Conservation (phyloP, 2,113 vertebrate genomes). For the Polypterus bichir region DNA sequence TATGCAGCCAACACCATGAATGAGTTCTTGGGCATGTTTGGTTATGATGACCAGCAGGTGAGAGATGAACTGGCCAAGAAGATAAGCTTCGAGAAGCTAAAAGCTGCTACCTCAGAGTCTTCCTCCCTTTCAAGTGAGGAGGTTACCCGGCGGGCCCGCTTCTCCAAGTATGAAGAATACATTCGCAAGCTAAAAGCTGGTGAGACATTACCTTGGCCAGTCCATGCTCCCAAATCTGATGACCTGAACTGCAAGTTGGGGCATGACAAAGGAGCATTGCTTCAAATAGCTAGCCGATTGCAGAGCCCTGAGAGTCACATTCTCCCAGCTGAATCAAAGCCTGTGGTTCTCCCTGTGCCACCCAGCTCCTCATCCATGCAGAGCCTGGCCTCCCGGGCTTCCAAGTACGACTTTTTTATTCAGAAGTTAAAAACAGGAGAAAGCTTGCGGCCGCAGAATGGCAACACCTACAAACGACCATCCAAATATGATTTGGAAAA, state of each 20-base stretch:
- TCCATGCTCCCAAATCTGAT: conserved; percentile 64
- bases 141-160: conserved; percentile 73
- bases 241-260: conserved; percentile 64
- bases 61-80: conserved; percentile 88
- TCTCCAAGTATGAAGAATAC: conserved; percentile 97
- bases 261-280: conserved; percentile 51
- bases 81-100: conserved; percentile 89
- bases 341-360: conserved; percentile 61
- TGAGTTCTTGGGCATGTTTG: conserved; percentile 94
- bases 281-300: conserved; percentile 50
- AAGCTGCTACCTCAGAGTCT: conserved; percentile 71
- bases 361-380: conserved; percentile 71
- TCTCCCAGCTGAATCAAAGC: conserved; percentile 75
- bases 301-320: conserved; percentile 50
- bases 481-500: conserved; percentile 97
- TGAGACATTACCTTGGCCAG: conserved; percentile 79
- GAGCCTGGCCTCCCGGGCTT: conserved; percentile 73
- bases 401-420: conserved; percentile 96
- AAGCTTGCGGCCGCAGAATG: conserved; percentile 80
- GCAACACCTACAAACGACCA: conserved; percentile 85
- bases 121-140: conserved; percentile 62
- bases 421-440: conserved; percentile 91
- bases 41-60: conserved; percentile 88
- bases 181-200: conserved; percentile 93
- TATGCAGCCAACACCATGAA: conserved; percentile 95